These are phyloP conservation scores for Bombus soroeensis DNA, from an alignment of 1,140 invertebrate species.

Conservation along the genomic window DNA sequence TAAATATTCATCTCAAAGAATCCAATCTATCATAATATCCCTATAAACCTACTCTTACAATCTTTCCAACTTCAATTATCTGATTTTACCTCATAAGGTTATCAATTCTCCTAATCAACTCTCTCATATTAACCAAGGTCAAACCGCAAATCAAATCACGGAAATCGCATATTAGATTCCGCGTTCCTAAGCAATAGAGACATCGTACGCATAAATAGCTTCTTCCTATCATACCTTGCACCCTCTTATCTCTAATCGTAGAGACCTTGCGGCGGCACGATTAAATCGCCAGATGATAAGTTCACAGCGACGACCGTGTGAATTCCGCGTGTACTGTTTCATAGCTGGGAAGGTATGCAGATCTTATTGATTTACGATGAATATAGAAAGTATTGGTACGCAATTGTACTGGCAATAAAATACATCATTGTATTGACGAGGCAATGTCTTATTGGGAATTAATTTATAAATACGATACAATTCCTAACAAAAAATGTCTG, in stretches of 20 bases:
- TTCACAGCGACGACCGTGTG: constrained; percentile 2
- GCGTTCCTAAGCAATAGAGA: constrained; percentile 28
- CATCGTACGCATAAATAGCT: constrained; percentile 20
- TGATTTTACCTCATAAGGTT: background rate
- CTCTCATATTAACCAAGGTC: background rate
- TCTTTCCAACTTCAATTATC: background rate
- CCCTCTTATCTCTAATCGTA: constrained; percentile 20
- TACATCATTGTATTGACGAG: no score
- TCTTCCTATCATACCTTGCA: background rate
- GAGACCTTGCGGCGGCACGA: background rate
- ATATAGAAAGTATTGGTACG: no score
- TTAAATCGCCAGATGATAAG: constrained; percentile 27
- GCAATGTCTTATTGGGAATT: no score
- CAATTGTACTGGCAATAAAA: no score
- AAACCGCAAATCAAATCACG: background rate
- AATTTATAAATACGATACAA: no score
- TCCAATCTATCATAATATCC: background rate
- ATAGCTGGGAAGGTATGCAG: background rate
- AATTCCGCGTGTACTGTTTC: background rate
- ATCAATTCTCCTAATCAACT: background rate
- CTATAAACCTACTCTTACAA: background rate
- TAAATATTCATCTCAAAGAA: background rate
- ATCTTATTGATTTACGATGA: no score
- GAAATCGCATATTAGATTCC: background rate
- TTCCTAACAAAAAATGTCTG: no score